Conservation (phyloP, 2,113 vertebrate genomes). For the Ploceus nigricollis region DNA sequence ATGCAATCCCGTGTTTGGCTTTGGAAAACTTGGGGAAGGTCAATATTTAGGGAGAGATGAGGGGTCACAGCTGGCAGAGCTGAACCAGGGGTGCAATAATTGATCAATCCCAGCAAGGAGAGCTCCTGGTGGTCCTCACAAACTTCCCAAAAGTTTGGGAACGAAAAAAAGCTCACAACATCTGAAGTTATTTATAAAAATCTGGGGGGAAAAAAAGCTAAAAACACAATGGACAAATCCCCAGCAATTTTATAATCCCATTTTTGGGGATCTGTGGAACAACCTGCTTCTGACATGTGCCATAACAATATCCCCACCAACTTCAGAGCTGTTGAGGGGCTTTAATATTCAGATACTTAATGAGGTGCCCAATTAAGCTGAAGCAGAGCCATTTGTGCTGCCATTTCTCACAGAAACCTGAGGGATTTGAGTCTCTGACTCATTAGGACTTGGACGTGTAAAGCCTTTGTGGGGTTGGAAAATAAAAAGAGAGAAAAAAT, state of each 20-base stretch:
- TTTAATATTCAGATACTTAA: not conserved
- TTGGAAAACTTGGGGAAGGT: not conserved
- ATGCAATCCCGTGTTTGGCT: fast-evolving
- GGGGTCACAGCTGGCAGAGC: not conserved
- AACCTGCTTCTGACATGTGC: not conserved
- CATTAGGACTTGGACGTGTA: not conserved
- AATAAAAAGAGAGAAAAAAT: not conserved
- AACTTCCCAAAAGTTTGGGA: not conserved
- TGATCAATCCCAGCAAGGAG: not conserved
- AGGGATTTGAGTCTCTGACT: not conserved
- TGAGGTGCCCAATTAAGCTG: not conserved
- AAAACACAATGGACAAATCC: fast-evolving
- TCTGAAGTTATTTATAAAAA: not conserved
- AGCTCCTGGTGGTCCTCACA: not conserved
- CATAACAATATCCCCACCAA: not conserved
- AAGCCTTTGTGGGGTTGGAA: not conserved
- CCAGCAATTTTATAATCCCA: not conserved
- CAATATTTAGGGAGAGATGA: fast-evolving
- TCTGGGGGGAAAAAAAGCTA: fast-evolving
- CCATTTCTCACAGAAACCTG: not conserved
- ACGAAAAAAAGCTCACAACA: fast-evolving
- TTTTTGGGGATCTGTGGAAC: not conserved
- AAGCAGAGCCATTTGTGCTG: not conserved
- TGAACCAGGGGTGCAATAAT: fast-evolving
- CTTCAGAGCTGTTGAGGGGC: not conserved